A percentile compares a stretch with the other conserved stretches of the same genome.
Evolutionary conservation across 2,113 vertebrate species (phyloP).

Genomic region (Poeciliopsis occidentalis): DNA sequence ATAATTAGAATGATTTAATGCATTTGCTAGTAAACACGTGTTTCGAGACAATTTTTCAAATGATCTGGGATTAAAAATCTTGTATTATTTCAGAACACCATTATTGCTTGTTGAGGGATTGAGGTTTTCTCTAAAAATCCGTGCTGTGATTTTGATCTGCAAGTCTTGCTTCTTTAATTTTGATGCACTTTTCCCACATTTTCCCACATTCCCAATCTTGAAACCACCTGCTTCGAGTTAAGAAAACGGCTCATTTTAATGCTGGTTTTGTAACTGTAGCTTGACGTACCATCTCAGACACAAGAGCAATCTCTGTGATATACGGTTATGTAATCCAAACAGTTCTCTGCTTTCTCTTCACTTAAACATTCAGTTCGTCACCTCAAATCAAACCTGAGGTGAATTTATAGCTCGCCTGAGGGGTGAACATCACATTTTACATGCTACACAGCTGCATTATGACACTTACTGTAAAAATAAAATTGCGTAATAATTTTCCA

Average conservation of each 20-base stretch:
- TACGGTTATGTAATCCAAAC: constrained; percentile 68
- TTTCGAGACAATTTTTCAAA: constrained; percentile 3
- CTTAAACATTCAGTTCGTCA: constrained; percentile 60
- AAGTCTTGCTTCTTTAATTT: constrained; percentile 22
- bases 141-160: constrained; percentile 18
- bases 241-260: constrained; percentile 63
- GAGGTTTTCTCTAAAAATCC: constrained; percentile 29
- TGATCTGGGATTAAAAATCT: constrained; percentile 1
- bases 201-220: too few relatives aligned
- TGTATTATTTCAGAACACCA: background rate
- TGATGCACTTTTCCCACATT: constrained; percentile 38
- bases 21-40: constrained; percentile 16
- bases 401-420: constrained; percentile 53
- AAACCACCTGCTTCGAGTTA: constrained; percentile 28
- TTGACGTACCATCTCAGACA: constrained; percentile 53
- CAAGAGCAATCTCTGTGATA: constrained; percentile 47
- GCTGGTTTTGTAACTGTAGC: constrained; percentile 67
- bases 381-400: constrained; percentile 57
- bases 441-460: constrained; percentile 25
- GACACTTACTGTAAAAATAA: constrained; percentile 30
- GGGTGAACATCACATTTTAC: constrained; percentile 36
- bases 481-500: constrained; percentile 26
- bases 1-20: constrained; percentile 39
- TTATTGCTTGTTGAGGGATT: constrained; percentile 4
- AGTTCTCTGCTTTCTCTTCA: constrained; percentile 54